Percentiles rank a stretch among this genome's conserved stretches.
These are phyloP conservation scores for Pelusios castaneus DNA, from an alignment of 2,113 vertebrate species.

Conservation along the genomic window DNA sequence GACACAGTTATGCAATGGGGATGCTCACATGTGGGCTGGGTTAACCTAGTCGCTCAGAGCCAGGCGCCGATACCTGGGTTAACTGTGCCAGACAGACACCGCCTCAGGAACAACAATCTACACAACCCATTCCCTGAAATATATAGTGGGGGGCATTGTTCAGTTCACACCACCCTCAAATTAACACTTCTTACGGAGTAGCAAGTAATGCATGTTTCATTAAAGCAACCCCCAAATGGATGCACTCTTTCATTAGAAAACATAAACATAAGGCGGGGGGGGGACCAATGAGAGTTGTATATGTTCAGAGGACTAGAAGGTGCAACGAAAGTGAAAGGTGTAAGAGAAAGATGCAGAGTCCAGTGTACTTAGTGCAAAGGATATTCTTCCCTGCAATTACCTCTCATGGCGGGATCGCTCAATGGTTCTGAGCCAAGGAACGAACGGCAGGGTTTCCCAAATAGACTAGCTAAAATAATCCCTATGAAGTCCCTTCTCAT, in stretches of 20 bases:
- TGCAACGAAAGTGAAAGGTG: fast-evolving
- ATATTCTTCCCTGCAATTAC: neutral
- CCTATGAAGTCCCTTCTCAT: neutral
- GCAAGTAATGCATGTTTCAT: neutral
- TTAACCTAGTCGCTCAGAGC: neutral
- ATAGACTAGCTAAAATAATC: too few species aligned
- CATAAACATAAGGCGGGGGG: too few species aligned
- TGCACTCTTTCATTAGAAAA: neutral
- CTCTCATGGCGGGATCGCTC: neutral
- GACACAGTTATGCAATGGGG: neutral
- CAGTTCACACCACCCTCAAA: neutral
- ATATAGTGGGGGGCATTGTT: neutral
- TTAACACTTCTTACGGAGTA: neutral
- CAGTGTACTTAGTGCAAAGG: neutral
- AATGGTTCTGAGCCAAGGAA: too few species aligned
- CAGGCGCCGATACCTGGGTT: neutral
- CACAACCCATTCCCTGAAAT: neutral
- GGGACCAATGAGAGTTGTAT: fast-evolving
- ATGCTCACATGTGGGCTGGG: neutral
- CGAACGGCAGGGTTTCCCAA: too few species aligned
- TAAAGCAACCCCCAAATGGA: fast-evolving
- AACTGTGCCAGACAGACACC: neutral
- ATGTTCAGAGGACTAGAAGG: fast-evolving
- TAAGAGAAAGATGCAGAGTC: neutral
- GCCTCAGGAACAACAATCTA: neutral